A percentile compares a stretch with the other conserved stretches of the same genome.
Conservation (phyloP, 2,888 invertebrate species). For the Leptinotarsa rubiginosa region DNA sequence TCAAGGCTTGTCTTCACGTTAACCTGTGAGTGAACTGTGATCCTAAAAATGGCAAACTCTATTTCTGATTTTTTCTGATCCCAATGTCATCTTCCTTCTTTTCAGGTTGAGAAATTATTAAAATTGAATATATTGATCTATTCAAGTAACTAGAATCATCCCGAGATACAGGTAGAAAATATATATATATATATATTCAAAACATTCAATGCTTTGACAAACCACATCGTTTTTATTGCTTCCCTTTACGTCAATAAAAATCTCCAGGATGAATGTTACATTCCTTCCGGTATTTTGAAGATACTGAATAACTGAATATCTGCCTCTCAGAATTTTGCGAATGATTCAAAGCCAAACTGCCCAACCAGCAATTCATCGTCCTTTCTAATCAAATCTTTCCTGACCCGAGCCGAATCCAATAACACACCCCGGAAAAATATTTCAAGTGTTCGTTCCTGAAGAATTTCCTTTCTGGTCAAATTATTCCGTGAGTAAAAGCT, state of each 20-base stretch:
- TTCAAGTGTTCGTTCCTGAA: constrained; percentile 1
- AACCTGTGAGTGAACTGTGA: too few relatives aligned
- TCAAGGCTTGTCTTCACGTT: too few relatives aligned
- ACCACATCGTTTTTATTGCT: neutral
- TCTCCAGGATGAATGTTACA: neutral
- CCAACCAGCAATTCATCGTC: constrained; percentile 10
- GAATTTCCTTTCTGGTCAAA: neutral
- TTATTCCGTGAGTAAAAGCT: neutral
- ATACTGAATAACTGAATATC: constrained; percentile 7
- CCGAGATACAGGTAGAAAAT: too few relatives aligned
- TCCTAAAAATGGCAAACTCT: too few relatives aligned
- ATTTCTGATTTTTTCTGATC: too few relatives aligned
- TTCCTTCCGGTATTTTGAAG: neutral
- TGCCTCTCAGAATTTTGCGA: neutral
- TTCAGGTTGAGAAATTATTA: too few relatives aligned
- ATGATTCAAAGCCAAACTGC: neutral
- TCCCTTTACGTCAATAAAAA: neutral
- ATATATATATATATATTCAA: neutral
- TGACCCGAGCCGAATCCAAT: neutral
- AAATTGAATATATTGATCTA: too few relatives aligned
- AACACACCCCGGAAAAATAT: constrained; percentile 9
- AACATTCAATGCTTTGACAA: neutral
- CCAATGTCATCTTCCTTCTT: too few relatives aligned
- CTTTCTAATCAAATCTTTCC: constrained; percentile 1
- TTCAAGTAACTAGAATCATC: too few relatives aligned